Evolutionary conservation across 2,797 vertebrate genomes (phyloP).

Genomic region (Pterois miles): DNA sequence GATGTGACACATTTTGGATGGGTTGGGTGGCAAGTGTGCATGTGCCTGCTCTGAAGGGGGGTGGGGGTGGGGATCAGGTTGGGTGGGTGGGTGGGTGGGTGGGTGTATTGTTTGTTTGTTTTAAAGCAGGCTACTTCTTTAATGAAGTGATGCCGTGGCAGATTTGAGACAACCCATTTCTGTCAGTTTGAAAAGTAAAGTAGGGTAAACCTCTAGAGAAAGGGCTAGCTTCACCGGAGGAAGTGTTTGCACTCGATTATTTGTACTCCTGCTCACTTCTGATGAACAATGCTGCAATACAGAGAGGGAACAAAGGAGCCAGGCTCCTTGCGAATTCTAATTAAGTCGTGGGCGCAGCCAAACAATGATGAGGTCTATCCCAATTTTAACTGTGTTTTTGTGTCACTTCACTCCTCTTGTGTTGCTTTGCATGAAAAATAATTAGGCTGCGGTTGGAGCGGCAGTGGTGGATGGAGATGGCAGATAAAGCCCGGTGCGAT

Average conservation of each 20-base stretch:
- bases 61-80: constrained; percentile 2
- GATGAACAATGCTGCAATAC: constrained; percentile 81
- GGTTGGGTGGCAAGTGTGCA: constrained; percentile 71
- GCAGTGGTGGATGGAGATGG: constrained; percentile 53
- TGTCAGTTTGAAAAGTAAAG: constrained; percentile 87
- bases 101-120: constrained; percentile 81
- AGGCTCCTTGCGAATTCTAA: constrained; percentile 80
- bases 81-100: constrained; percentile 14
- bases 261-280: constrained; percentile 82
- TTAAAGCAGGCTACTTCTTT: constrained; percentile 81
- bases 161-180: constrained; percentile 87
- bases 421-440: constrained; percentile 77
- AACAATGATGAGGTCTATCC: constrained; percentile 80
- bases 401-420: constrained; percentile 67
- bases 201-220: constrained; percentile 84
- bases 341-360: constrained; percentile 79
- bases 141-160: constrained; percentile 80
- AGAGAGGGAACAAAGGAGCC: constrained; percentile 80
- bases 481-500: constrained; percentile 48
- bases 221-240: constrained; percentile 77
- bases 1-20: constrained; percentile 81
- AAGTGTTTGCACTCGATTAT: constrained; percentile 81
- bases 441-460: constrained; percentile 64
- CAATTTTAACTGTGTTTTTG: constrained; percentile 75
- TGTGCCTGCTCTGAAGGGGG: constrained; percentile 51